Evolutionary conservation across 2,113 vertebrate species (phyloP).

Genomic region (Plecturocebus donacophilus): DNA sequence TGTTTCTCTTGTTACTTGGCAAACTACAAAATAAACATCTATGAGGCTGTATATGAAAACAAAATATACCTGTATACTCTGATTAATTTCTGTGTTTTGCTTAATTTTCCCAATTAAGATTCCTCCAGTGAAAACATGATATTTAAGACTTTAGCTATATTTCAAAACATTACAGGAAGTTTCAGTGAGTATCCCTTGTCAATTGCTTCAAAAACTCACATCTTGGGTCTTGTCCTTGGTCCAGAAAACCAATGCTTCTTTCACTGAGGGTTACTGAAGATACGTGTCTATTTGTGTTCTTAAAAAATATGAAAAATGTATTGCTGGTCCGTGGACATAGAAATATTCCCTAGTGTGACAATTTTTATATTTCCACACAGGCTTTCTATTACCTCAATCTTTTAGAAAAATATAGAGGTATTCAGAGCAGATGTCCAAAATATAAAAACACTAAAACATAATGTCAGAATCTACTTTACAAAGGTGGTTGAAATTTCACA

Average conservation of each 20-base stretch:
- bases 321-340: not conserved
- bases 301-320: not conserved
- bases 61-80: not conserved
- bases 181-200: not conserved
- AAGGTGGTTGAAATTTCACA: not conserved
- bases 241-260: not conserved
- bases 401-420: not conserved
- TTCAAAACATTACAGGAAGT: not conserved
- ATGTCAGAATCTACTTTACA: not conserved
- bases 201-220: not conserved
- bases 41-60: not conserved
- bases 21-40: not conserved
- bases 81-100: not conserved
- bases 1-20: not conserved
- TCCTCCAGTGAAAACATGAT: not conserved
- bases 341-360: not conserved
- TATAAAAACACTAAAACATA: not conserved
- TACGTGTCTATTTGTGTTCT: not conserved
- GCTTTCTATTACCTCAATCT: not conserved
- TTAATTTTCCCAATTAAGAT: not conserved
- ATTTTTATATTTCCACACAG: not conserved
- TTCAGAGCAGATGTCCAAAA: not conserved
- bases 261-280: not conserved
- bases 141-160: not conserved
- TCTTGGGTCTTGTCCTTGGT: not conserved